phyloP scores from a whole-genome alignment of 2,888 invertebrate species.

The Drepanosiphum platanoidis region DNA sequence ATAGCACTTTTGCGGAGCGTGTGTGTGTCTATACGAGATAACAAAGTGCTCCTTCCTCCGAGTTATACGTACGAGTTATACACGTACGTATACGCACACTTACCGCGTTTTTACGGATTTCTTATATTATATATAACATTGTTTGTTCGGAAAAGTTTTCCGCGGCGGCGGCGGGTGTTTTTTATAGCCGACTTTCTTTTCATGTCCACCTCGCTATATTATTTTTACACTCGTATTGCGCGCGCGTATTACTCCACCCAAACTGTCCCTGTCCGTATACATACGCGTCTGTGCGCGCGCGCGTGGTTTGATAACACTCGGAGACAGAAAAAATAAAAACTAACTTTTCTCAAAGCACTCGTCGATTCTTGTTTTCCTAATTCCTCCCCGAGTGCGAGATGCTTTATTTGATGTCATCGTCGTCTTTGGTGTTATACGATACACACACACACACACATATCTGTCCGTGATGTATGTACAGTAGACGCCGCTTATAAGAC shows the following conservation, averaged over 20 bases:
- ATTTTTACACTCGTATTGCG: conserved; percentile 15
- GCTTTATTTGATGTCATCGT: neutral
- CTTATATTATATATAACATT: neutral
- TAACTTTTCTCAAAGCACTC: neutral
- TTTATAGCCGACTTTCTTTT: conserved; percentile 13
- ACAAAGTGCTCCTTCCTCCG: neutral
- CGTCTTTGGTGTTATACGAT: neutral
- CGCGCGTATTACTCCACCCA: neutral
- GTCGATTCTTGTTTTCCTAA: neutral
- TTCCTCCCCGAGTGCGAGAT: neutral
- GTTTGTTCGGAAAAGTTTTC: conserved; percentile 27
- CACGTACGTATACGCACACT: neutral
- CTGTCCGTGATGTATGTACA: no score
- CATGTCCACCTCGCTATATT: conserved; percentile 29
- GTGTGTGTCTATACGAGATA: neutral
- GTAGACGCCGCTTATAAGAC: no score
- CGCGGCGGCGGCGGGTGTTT: neutral
- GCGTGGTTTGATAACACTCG: neutral
- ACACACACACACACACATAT: neutral
- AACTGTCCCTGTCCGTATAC: no score
- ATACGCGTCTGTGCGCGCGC: neutral
- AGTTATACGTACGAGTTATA: no score
- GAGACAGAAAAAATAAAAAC: neutral
- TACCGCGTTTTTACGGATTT: neutral
- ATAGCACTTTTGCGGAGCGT: neutral